These are phyloP conservation scores for Diprion similis DNA, from an alignment of 1,140 invertebrate genomes.

Conservation along the genomic window DNA sequence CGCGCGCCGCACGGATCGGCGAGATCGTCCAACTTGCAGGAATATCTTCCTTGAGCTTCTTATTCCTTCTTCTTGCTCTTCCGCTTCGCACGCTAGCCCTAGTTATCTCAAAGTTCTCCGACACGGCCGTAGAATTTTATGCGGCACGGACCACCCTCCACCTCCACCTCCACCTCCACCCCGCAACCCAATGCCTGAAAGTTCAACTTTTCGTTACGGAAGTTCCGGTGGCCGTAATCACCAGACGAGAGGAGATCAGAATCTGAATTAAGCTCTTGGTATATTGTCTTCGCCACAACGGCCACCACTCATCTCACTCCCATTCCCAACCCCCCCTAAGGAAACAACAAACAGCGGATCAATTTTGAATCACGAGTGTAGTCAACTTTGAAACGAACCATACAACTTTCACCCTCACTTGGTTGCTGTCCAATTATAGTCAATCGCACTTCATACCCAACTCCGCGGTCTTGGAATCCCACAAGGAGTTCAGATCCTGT, in stretches of 20 bases:
- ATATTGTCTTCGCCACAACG: neutral
- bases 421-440: too few relatives aligned
- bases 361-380: too few relatives aligned
- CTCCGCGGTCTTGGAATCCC: too few relatives aligned
- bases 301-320: neutral
- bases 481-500: too few relatives aligned
- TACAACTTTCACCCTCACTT: too few relatives aligned
- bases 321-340: too few relatives aligned
- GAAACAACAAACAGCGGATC: too few relatives aligned
- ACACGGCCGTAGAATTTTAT: conserved; percentile 16
- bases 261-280: neutral
- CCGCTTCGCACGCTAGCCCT: neutral
- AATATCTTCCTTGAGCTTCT: conserved; percentile 7
- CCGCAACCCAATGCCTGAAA: neutral
- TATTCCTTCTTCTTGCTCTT: neutral
- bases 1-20: neutral
- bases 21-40: neutral
- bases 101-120: conserved; percentile 10
- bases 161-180: neutral
- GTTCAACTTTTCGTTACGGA: neutral
- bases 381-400: too few relatives aligned
- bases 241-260: neutral
- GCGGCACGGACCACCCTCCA: neutral
- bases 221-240: neutral
- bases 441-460: too few relatives aligned